Percentiles rank a stretch among this genome's conserved stretches.
Evolutionary conservation across 2,797 vertebrate genomes (phyloP).

Genomic region (Microctenopoma stevenorrisi): DNA sequence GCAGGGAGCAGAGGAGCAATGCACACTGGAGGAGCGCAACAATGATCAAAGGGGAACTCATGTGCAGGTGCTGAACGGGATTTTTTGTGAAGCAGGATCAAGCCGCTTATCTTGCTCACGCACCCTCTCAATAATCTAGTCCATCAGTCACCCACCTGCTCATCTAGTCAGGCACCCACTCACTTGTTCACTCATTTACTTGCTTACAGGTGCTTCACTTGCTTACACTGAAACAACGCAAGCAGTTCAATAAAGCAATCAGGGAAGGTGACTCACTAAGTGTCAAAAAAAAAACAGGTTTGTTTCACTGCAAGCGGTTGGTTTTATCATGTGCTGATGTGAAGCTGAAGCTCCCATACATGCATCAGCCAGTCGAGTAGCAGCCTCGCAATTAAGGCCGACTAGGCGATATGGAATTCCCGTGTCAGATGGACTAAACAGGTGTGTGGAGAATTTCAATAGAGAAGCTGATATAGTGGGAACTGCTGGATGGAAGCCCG

Average conservation of each 20-base stretch:
- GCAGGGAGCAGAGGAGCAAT: constrained; percentile 61
- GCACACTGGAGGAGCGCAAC: constrained; percentile 42
- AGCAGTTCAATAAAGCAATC: constrained; percentile 58
- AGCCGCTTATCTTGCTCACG: constrained; percentile 64
- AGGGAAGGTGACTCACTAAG: constrained; percentile 26
- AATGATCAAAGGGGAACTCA: constrained; percentile 73
- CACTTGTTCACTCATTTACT: constrained; percentile 52
- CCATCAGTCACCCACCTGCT: constrained; percentile 54
- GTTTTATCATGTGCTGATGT: constrained; percentile 53
- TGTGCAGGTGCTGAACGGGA: constrained; percentile 59
- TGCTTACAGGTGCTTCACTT: constrained; percentile 47
- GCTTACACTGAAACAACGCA: constrained; percentile 32
- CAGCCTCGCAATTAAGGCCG: constrained; percentile 24
- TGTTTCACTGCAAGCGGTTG: constrained; percentile 43
- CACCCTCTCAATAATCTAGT: constrained; percentile 56
- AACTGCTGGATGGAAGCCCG: not conserved
- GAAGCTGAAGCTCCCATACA: constrained; percentile 42
- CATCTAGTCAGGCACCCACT: constrained; percentile 34
- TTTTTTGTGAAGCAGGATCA: constrained; percentile 64
- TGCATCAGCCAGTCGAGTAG: constrained; percentile 25
- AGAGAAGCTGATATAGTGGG: constrained; percentile 6
- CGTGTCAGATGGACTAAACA: constrained; percentile 7
- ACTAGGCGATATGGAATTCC: not conserved
- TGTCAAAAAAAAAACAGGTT: constrained; percentile 9
- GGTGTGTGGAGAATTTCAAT: not conserved